These are phyloP conservation scores for Aphyosemion australe DNA, from an alignment of 2,113 vertebrate species.

Conservation along the genomic window DNA sequence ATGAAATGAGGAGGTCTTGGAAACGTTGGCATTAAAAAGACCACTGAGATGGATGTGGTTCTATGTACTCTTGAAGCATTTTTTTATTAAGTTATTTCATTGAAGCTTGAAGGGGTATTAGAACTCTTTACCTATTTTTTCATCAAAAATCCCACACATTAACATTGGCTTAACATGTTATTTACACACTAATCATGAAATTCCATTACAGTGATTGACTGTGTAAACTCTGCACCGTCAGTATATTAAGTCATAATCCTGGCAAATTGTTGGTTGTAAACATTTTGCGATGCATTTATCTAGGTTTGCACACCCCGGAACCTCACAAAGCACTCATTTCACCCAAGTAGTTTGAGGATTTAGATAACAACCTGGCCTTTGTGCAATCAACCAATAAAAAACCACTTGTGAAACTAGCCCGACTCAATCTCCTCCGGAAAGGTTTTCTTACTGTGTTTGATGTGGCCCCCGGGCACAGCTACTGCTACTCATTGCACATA, in stretches of 20 bases:
- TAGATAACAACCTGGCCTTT: constrained; percentile 75
- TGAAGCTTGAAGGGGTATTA: not conserved
- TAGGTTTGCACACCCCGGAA: constrained; percentile 42
- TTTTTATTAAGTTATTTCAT: not conserved
- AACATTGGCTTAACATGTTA: not conserved
- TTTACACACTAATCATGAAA: constrained; percentile 1
- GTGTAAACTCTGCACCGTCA: constrained; percentile 2
- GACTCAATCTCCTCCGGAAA: constrained; percentile 62
- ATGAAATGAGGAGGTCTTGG: not conserved
- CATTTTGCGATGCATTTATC: constrained; percentile 51
- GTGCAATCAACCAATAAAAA: constrained; percentile 76
- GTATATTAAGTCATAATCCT: constrained; percentile 39
- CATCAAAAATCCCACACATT: constrained; percentile 25
- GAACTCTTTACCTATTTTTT: constrained; percentile 11
- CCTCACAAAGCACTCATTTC: constrained; percentile 61
- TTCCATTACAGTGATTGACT: constrained; percentile 5
- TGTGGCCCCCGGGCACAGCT: constrained; percentile 57
- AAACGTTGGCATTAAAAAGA: not conserved
- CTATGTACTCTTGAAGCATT: too few relatives aligned
- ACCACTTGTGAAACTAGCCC: constrained; percentile 70
- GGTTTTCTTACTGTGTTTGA: constrained; percentile 67
- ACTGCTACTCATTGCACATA: constrained; percentile 61
- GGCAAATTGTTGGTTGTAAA: constrained; percentile 41
- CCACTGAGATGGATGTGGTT: not conserved
- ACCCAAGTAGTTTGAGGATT: constrained; percentile 70